Evolutionary conservation across 2,797 vertebrate genomes (phyloP), one percentile per base, ranked within the genome.

Genomic region (Sebastes wilsoni): DNA sequence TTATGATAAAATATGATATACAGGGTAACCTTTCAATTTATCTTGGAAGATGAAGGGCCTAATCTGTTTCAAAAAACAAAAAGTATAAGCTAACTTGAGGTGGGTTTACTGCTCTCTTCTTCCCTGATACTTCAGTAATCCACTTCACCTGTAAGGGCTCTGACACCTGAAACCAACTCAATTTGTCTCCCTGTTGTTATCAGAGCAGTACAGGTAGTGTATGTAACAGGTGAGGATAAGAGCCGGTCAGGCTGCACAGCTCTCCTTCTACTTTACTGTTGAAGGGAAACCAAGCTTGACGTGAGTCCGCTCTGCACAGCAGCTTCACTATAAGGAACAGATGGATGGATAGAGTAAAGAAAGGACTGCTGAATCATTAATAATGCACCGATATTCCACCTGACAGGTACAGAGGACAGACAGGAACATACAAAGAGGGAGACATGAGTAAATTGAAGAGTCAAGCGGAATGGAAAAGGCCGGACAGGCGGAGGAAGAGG

Each of bases 361-460:
- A 89, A 90, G 67, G 79, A 52, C 66, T 8, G 54, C 66, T 66
- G 79, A 82, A 32, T 89, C 87, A 88, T 94, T 85, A 93, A 93
- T 94, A 93, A 92, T 91, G 87, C 84, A 92, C 71, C 7, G 92
- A 91, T 84, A 93, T 94, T 94, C 91, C 87, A 94, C 76, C 90
- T 90, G 87, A 89, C 81, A 66, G 72, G 73, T 73, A 66, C 42
- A 68, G 71, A 38, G 32, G 68, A 67, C 49, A 54, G 68, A 60
- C 34, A 7, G 60, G 49, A 66, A 30, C 72, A 58, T 9, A 68
- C 32, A 72, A 75, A 42, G 72, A 76, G 52, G 68, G 5, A 59
- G 72, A 62, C 70, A 28, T 0, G 22, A 60, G 83, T 12, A 25
- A 79, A 91, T 83, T 62, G 60, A 86, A 73, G 68, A 90, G 84